Evolutionary conservation across 2,888 invertebrate species (phyloP).

Genomic region (Eilema depressum): DNA sequence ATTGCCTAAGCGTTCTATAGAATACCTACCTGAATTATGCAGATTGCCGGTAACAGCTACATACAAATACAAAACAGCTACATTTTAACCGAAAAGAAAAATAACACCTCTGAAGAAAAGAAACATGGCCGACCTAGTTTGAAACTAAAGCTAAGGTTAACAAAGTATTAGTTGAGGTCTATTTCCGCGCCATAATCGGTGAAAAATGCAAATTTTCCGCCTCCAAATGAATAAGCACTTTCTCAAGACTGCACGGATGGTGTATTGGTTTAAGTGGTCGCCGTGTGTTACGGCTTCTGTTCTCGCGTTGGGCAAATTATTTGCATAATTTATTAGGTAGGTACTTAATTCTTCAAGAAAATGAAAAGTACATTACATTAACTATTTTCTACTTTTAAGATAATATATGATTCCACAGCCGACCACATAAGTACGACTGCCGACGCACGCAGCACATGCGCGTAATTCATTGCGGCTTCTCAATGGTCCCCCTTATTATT

Average conservation of each 20-base stretch:
- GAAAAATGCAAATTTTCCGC: slow-evolving; percentile 37
- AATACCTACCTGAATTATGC: no score
- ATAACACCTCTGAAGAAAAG: background rate
- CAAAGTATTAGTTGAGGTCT: slow-evolving; percentile 46
- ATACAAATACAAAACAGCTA: background rate
- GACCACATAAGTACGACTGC: no score
- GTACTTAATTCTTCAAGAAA: no score
- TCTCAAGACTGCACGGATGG: slow-evolving; percentile 27
- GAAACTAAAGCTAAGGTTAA: slow-evolving; percentile 39
- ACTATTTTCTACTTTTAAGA: no score
- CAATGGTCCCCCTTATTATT: no score
- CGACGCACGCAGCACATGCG: no score
- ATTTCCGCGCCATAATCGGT: slow-evolving; percentile 41
- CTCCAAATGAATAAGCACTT: slow-evolving; percentile 42
- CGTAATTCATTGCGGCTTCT: no score
- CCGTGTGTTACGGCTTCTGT: background rate
- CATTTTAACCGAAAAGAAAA: background rate
- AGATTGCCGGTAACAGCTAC: no score
- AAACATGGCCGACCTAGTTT: slow-evolving; percentile 28
- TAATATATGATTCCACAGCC: no score
- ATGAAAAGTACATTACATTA: no score
- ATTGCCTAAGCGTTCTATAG: no score
- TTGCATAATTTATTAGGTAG: background rate
- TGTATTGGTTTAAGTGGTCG: background rate
- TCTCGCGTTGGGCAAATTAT: background rate